Base-by-base conservation (phyloP, 2,888 invertebrate genomes). In the Ferrisia virgata region DNA sequence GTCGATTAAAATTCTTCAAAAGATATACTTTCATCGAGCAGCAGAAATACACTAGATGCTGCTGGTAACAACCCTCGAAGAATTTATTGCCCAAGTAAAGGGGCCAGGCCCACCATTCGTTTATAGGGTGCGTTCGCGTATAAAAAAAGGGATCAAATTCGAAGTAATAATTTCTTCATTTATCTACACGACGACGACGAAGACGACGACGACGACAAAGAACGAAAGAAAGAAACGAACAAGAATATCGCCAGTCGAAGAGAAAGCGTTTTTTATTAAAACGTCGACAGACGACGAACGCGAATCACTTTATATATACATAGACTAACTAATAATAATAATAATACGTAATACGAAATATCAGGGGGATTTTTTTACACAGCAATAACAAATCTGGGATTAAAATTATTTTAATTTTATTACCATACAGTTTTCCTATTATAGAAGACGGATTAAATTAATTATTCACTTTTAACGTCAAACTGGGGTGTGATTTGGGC, bases 1-100 rank as follows among this genome's bases (percentile, higher is more conserved):
- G 72, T 72, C 72, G 72, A 72, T 72, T 72, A 72, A 72, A 72
- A 72, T 72, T 72, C 72, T 36, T 72, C 72, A 31, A 64, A 64
- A 64, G 64, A 25, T 31, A n/a, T n/a, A 64, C 64, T 64, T 64
- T 28, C 4, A n/a, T 64, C 28, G 28, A n/a, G n/a, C n/a, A n/a
- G n/a, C n/a, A n/a, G n/a, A n/a, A n/a, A n/a, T n/a, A n/a, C n/a
- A n/a, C n/a, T n/a, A n/a, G n/a, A n/a, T n/a, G n/a, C n/a, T n/a
- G 53, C 53, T 64, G 13, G 13, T 1, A 18, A 53, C 58, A 28
- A 72, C 72, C 31, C 72, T 33, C 33, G 72, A 33, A 64, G 33
- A 72, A 72, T 72, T 72, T 72, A 72, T 72, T 72, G 28, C 33
- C 33, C 5, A 36, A n/a, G n/a, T n/a, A n/a, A n/a, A 72, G 33